Conservation (phyloP, 2,797 vertebrate genomes). For the Todus mexicanus region DNA sequence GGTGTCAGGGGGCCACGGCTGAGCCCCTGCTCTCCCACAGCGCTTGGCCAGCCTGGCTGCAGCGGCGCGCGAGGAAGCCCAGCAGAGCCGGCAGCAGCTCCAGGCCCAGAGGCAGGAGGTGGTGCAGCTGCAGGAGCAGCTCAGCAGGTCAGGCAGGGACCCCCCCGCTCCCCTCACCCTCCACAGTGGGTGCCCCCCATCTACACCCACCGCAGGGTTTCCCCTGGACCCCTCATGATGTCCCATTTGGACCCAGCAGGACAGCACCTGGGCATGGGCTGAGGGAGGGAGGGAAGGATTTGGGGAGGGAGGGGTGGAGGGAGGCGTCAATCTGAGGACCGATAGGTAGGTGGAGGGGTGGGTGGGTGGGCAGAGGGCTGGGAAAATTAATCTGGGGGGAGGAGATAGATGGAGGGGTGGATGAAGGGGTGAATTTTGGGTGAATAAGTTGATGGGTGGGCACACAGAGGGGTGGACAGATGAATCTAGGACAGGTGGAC, state of each 20-base stretch:
- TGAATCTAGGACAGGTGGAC: neutral
- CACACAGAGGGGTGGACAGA: neutral
- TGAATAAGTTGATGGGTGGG: neutral
- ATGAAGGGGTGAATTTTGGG: neutral
- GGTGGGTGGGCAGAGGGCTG: neutral
- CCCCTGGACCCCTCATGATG: no score
- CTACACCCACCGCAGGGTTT: neutral
- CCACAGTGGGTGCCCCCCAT: neutral
- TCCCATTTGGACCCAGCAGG: neutral
- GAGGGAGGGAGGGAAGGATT: neutral
- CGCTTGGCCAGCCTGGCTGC: neutral
- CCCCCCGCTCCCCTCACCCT: neutral
- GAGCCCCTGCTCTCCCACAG: neutral
- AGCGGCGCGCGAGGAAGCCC: neutral
- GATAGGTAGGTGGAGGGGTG: neutral
- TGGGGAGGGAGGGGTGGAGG: neutral
- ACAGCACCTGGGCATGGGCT: neutral
- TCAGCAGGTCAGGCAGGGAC: constrained; percentile 14
- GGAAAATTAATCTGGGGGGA: neutral
- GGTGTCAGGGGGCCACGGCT: neutral
- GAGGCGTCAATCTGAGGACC: neutral
- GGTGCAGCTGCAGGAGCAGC: constrained; percentile 65
- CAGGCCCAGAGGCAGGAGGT: constrained; percentile 8
- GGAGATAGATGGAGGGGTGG: neutral
- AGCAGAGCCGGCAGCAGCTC: constrained; percentile 19